A percentile compares a stretch with the other conserved stretches of the same genome.
Conservation (phyloP, 2,888 invertebrate genomes). For the Priocnemis perturbator region DNA sequence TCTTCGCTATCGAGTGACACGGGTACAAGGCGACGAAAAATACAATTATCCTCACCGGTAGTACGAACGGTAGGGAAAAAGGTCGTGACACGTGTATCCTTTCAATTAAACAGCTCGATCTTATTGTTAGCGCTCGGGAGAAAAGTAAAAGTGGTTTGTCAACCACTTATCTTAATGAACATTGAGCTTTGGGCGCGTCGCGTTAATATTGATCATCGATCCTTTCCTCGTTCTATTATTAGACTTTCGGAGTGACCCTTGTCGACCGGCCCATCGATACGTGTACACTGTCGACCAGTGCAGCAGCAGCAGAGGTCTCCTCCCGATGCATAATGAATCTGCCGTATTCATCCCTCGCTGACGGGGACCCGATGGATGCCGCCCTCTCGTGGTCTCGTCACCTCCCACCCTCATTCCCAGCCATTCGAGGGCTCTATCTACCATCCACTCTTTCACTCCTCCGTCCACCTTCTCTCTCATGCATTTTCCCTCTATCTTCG, state of each 20-base stretch:
- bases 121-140: too few species aligned
- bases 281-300: background rate
- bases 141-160: too few species aligned
- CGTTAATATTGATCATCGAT: conserved; percentile 26
- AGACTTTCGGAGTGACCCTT: conserved; percentile 32
- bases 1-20: too few species aligned
- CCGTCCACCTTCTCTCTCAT: conserved; percentile 19
- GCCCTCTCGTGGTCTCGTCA: conserved; percentile 9
- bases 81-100: too few species aligned
- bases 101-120: too few species aligned
- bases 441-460: conserved; percentile 20
- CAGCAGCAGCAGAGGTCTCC: conserved; percentile 14
- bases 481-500: conserved; percentile 6
- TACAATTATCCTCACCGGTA: too few species aligned
- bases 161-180: too few species aligned
- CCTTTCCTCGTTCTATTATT: conserved; percentile 40
- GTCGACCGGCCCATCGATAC: conserved; percentile 25
- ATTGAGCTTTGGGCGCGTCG: too few species aligned
- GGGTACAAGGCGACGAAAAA: too few species aligned
- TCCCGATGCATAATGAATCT: conserved; percentile 46
- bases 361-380: background rate
- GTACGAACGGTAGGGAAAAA: too few species aligned
- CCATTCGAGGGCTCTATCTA: conserved; percentile 6
- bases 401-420: background rate
- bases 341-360: conserved; percentile 19